Evolutionary conservation across 2,797 vertebrate species (phyloP).

Genomic region (Synanceia verrucosa): DNA sequence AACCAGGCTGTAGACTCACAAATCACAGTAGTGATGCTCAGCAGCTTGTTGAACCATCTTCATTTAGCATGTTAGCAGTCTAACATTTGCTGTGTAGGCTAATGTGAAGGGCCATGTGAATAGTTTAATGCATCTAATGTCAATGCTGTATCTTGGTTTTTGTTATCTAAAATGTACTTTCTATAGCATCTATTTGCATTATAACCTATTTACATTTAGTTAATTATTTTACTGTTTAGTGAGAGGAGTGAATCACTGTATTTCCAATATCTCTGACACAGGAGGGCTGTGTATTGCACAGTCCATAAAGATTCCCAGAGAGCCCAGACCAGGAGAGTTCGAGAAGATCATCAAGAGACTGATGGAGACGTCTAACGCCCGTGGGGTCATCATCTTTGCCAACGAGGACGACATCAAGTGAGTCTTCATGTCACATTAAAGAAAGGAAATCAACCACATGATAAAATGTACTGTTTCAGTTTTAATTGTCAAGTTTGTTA

Average conservation of each 20-base stretch:
- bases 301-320: conserved; percentile 93
- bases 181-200: not conserved
- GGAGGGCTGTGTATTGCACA: conserved; percentile 93
- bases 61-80: not conserved
- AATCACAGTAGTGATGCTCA: too few relatives aligned
- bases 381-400: conserved; percentile 94
- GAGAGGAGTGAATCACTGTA: not conserved
- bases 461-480: not conserved
- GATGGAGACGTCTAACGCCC: conserved; percentile 93
- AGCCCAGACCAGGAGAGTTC: conserved; percentile 91
- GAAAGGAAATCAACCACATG: not conserved
- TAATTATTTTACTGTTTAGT: not conserved
- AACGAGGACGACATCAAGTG: conserved; percentile 96
- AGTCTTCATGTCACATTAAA: conserved; percentile 40
- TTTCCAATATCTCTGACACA: conserved; percentile 54
- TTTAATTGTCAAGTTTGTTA: not conserved
- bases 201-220: not conserved
- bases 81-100: not conserved
- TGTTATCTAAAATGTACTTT: not conserved
- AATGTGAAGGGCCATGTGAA: not conserved
- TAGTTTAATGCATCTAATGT: not conserved
- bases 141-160: not conserved
- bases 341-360: conserved; percentile 89
- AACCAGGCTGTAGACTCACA: not conserved
- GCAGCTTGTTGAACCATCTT: too few relatives aligned